Base-by-base conservation (phyloP, 2,797 vertebrate species). In the Spinus pinus region DNA sequence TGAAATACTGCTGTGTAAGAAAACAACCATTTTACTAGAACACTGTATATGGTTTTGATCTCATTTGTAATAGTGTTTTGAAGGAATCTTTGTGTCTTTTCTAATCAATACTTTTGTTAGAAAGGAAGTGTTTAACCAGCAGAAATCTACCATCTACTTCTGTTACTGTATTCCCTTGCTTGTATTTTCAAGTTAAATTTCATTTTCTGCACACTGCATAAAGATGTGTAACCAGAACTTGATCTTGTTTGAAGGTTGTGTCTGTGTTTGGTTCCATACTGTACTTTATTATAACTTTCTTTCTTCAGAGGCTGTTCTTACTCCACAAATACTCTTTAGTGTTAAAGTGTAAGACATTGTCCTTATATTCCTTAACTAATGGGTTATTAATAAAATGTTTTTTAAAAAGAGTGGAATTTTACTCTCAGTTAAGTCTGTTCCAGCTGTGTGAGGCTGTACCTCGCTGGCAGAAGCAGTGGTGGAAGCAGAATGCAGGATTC, bases 341-440 rank as follows among this genome's bases (percentile, higher is more conserved):
- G 96, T 97, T 98, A 90, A 97, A 94, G 87, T 94, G 95, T 94
- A 97, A 97, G 78, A 96, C 92, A 64, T 96, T 95, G 96, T 97
- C 97, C 95, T 96, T 98, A 94, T 98, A 98, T 96, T 96, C 96
- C 90, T 95, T 92, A 94, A 96, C 81, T 96, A 97, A 97, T 97
- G 93, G 93, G 92, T 97, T 97, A 97, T 97, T 97, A 97, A 97
- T 98, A 98, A 98, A 98, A 96, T 91, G 78, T 92, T 98, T 94
- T 72, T 3, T 49, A 86, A 60, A 74, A 83, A 60, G 12, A 44
- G 33, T 64, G 83, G 50, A 24, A 71, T 96, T 96, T 69, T 51
- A 56, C 86, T 89, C 62, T 56, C 10, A 11, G 18, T 75, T 90
- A 31, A 54, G 23, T 56, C 28, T 89, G 28, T 83, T 61, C 10